These are phyloP conservation scores for Homalodisca vitripennis DNA, from an alignment of 1,140 invertebrate genomes.

Conservation along the genomic window DNA sequence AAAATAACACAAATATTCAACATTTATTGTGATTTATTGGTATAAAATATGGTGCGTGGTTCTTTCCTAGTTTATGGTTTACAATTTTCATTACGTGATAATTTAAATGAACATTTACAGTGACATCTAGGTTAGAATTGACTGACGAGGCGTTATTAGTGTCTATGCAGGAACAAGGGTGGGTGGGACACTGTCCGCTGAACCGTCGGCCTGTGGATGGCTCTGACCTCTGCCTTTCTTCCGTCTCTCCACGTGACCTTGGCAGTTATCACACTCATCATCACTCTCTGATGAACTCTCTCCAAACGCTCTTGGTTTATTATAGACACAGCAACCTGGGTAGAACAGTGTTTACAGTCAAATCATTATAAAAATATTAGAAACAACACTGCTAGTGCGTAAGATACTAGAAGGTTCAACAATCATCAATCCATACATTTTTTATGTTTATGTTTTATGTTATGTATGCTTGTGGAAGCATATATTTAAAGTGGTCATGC, in stretches of 20 bases:
- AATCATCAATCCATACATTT: slow-evolving; percentile 40
- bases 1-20: no score
- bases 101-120: no score
- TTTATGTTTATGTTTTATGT: slow-evolving; percentile 24
- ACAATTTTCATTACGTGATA: no score
- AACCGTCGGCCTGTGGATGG: background rate
- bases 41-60: no score
- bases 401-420: slow-evolving; percentile 43
- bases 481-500: no score
- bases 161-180: no score
- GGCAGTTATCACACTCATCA: slow-evolving; percentile 84
- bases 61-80: no score
- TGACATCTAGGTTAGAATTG: no score
- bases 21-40: no score
- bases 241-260: slow-evolving; percentile 74
- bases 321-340: slow-evolving; percentile 85
- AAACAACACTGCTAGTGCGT: slow-evolving; percentile 44
- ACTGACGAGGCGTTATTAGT: no score
- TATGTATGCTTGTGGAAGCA: no score
- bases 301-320: slow-evolving; percentile 75
- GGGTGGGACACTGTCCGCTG: no score
- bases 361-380: slow-evolving; percentile 36
- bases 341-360: slow-evolving; percentile 16
- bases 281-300: slow-evolving; percentile 78
- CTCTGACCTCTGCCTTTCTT: slow-evolving; percentile 48